Conservation (phyloP, 1,140 invertebrate genomes). For the Sycophila sp. region DNA sequence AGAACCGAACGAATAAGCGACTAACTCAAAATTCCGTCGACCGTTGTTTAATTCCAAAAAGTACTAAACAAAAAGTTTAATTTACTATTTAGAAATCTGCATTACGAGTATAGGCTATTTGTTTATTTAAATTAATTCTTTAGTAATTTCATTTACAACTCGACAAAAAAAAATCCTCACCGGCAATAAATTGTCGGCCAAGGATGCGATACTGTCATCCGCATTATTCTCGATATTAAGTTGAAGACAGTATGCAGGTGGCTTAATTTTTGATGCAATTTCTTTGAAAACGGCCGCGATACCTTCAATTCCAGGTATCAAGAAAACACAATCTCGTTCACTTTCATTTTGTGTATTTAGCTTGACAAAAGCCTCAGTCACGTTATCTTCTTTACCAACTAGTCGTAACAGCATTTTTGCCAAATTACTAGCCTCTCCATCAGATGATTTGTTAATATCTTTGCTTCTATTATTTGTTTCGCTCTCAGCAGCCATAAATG, state of each 20-base stretch:
- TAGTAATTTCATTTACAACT: too few relatives aligned
- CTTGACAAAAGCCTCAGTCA: conserved; percentile 48
- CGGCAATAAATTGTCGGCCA: too few relatives aligned
- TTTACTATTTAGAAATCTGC: too few relatives aligned
- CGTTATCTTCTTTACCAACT: conserved; percentile 47
- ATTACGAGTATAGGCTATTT: too few relatives aligned
- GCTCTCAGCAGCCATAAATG: conserved; percentile 51
- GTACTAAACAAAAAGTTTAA: too few relatives aligned
- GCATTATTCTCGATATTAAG: conserved; percentile 42
- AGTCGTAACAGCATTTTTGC: conserved; percentile 54
- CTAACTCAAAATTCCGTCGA: too few relatives aligned
- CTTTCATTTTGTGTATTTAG: conserved; percentile 51
- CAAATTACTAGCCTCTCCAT: conserved; percentile 38
- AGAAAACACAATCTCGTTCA: conserved; percentile 65
- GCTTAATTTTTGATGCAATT: conserved; percentile 65
- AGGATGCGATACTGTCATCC: too few relatives aligned
- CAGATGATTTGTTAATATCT: neutral
- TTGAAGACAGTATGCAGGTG: conserved; percentile 73
- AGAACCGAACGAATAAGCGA: too few relatives aligned
- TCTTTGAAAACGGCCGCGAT: conserved; percentile 64
- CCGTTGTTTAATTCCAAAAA: too few relatives aligned
- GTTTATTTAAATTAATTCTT: too few relatives aligned
- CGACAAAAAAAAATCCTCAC: conserved; percentile 47
- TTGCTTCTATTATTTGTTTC: conserved; percentile 19
- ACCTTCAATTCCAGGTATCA: conserved; percentile 77